Conservation (phyloP, 1,140 invertebrate species). For the Caerostris darwini region DNA sequence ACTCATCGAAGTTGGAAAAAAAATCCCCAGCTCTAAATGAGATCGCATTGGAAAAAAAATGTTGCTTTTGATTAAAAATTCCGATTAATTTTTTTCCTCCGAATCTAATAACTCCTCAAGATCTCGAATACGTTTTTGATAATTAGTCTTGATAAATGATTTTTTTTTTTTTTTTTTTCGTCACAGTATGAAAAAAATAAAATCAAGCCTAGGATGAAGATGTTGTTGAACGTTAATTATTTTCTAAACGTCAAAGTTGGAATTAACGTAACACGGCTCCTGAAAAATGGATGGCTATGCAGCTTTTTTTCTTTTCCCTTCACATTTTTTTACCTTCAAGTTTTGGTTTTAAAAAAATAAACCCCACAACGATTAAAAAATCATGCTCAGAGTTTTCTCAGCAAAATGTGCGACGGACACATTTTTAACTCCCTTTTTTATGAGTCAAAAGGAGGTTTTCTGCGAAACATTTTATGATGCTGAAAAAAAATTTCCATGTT, state of each 20-base stretch:
- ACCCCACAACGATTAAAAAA: slow-evolving; percentile 49
- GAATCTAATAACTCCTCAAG: not conserved
- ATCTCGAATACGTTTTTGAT: slow-evolving; percentile 28
- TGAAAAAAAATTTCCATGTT: not conserved
- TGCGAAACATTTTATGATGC: not conserved
- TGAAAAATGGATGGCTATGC: slow-evolving; percentile 10
- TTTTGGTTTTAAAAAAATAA: not conserved
- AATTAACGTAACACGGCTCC: not conserved
- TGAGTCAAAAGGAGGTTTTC: not conserved
- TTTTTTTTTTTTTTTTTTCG: slow-evolving; percentile 23
- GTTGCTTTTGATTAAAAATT: slow-evolving; percentile 55
- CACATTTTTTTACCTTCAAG: not conserved
- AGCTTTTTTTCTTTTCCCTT: no score
- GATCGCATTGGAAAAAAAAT: not conserved
- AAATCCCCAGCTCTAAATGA: slow-evolving; percentile 1
- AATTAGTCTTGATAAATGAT: slow-evolving; percentile 72
- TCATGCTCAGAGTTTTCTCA: slow-evolving; percentile 21
- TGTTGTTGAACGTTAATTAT: slow-evolving; percentile 52
- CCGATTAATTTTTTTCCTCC: not conserved
- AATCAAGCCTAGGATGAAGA: not conserved
- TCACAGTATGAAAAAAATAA: not conserved
- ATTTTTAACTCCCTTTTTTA: not conserved
- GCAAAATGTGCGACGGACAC: slow-evolving; percentile 8
- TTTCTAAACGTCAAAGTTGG: slow-evolving; percentile 44
- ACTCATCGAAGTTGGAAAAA: not conserved